These are phyloP conservation scores for Dicyrtoma fusca DNA, from an alignment of 2,888 invertebrate species.

Conservation along the genomic window DNA sequence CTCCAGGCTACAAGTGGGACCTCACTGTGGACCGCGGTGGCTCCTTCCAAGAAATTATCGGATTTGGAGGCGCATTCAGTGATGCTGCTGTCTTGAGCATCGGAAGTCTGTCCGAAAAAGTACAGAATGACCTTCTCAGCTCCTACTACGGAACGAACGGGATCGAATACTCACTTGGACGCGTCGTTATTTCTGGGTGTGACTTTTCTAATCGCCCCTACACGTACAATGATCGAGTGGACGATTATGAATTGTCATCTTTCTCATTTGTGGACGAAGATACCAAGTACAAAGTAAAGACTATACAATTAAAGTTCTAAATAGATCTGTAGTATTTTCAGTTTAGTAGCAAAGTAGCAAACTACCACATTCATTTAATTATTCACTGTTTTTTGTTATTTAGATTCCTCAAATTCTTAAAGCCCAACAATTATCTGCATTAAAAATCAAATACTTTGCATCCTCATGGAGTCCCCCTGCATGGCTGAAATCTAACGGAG, in stretches of 20 bases:
- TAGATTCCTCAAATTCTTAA: slow-evolving; percentile 52
- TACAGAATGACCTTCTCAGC: slow-evolving; percentile 36
- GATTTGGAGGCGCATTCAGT: slow-evolving; percentile 47
- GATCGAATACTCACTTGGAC: slow-evolving; percentile 45
- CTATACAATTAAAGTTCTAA: neutral
- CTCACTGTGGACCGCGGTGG: slow-evolving; percentile 34
- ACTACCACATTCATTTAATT: too few species aligned
- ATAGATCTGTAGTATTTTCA: neutral
- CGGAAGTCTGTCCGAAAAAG: slow-evolving; percentile 36
- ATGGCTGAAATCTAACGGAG: slow-evolving; percentile 63
- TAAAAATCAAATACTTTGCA: slow-evolving; percentile 59
- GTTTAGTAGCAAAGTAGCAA: neutral
- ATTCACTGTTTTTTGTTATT: slow-evolving; percentile 9
- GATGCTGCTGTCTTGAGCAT: slow-evolving; percentile 45
- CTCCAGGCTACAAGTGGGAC: neutral
- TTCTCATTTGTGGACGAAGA: slow-evolving; percentile 74
- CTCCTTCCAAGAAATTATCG: slow-evolving; percentile 49
- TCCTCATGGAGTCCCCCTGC: slow-evolving; percentile 64
- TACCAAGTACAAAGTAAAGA: slow-evolving; percentile 67
- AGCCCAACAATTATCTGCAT: slow-evolving; percentile 33
- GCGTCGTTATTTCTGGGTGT: slow-evolving; percentile 48
- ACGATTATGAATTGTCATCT: slow-evolving; percentile 63
- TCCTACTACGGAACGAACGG: slow-evolving; percentile 45
- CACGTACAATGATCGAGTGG: slow-evolving; percentile 44
- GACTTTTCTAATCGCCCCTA: slow-evolving; percentile 50